phyloP scores from a whole-genome alignment of 2,888 invertebrate species.

The Pilophorus perplexus region DNA sequence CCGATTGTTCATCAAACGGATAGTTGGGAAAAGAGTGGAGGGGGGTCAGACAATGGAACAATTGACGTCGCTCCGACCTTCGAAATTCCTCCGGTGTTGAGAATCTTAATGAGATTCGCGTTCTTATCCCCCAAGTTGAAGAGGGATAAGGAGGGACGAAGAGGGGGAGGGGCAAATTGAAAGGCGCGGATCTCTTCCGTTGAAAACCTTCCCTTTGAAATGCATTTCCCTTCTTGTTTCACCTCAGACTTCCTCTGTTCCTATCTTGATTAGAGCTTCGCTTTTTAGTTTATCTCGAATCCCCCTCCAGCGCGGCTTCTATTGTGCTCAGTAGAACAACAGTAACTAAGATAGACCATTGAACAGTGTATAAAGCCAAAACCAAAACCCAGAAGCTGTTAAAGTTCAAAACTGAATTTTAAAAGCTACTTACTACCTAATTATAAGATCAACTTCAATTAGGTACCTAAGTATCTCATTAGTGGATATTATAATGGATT shows the following conservation, averaged over 20 bases:
- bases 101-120: slow-evolving; percentile 32
- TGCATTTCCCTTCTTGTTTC: slow-evolving; percentile 35
- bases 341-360: too few species aligned
- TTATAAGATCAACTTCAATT: too few species aligned
- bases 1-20: slow-evolving; percentile 37
- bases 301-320: not conserved
- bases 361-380: too few species aligned
- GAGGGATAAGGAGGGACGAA: too few species aligned
- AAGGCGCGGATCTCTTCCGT: slow-evolving; percentile 18
- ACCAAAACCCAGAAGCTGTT: too few species aligned
- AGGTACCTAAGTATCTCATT: too few species aligned
- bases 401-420: too few species aligned
- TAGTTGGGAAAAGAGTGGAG: not conserved
- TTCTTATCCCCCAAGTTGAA: slow-evolving; percentile 18
- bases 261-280: slow-evolving; percentile 32
- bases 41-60: slow-evolving; percentile 29
- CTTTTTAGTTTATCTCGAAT: slow-evolving; percentile 4
- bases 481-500: too few species aligned
- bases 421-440: too few species aligned
- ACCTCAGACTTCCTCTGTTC: slow-evolving; percentile 27
- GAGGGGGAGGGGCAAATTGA: slow-evolving; percentile 16
- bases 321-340: too few species aligned
- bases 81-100: slow-evolving; percentile 30
- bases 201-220: slow-evolving; percentile 31
- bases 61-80: slow-evolving; percentile 31